Base-by-base conservation (phyloP, 2,113 vertebrate species). In the Galeopterus variegatus region DNA sequence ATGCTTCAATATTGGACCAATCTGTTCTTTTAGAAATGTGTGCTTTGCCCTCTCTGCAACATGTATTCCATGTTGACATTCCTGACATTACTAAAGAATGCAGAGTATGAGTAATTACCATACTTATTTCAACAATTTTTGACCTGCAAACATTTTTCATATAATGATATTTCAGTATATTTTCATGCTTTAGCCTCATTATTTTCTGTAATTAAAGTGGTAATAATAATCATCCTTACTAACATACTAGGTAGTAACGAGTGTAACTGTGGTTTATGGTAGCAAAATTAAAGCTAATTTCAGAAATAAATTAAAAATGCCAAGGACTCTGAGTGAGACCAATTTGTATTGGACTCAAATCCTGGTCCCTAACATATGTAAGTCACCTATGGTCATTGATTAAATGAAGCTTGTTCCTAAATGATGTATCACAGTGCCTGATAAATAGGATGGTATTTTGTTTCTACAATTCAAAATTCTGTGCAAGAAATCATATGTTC, bases 81-180 rank as follows among this genome's bases (percentile, higher is more conserved):
- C 41, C 5, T 77, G 28, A 73, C 5, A 93, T 84, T 81, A 83
- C 23, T 75, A 52, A 88, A 83, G 45, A 85, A 84, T 67, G 33
- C 21, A 81, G 33, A 90, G 4, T 36, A 58, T 52, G 23, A 8
- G 11, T 67, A 90, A 95, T 69, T 62, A 77, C 1, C n/a, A 77
- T 85, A 80, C 9, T 77, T 92, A 79, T 86, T 82, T 94, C 31
- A 65, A 90, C 21, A 94, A 60, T 41, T 83, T 52, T 62, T n/a
- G 14, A 73, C 6, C 70, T 8, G 82, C 4, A 77, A 79, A 67
- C 33, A 79, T 56, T 75, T 90, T 84, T 76, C 6, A 83, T 7
- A 87, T 89, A 95, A 85, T 62, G 17, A 41, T 41, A 94, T 72
- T 79, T 56, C 28, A 88, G 23, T 58, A 41, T 79, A 50, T 19